Evolutionary conservation across 1,140 invertebrate species (phyloP), one percentile per base, ranked within the genome.

Genomic region (Nasonia giraulti): DNA sequence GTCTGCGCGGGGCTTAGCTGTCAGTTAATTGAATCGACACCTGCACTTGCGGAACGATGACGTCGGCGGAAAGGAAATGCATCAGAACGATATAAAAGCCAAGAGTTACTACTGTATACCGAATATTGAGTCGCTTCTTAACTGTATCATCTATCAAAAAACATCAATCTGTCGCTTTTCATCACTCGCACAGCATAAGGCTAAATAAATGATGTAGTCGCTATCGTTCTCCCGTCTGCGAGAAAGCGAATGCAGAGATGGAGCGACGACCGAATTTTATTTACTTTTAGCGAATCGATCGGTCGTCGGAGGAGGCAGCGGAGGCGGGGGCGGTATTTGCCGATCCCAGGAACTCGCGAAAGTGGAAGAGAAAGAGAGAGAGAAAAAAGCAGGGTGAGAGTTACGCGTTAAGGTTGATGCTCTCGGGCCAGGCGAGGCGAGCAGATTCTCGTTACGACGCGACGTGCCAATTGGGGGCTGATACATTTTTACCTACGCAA

Each of bases 231-330:
- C 40, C 8, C 62, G 80, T 84, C 84, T 85, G 31, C 85, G 86
- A 82, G 40, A 31, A 33, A 23, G 23, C 17, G 11, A 23, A 44
- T 23, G 17, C 10, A 23, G 69, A 75, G 55, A 85, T 75, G 68
- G 80, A 74, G 83, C 85, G 83, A 85, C 87, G 87, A 86, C 87
- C 84, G 87, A 90, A 90, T 91, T 91, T 91, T 91, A 91, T 91
- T 91, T 91, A 91, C 89, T 90, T 90, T 89, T 88, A 88, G 87
- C 86, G 90, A 89, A 92, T 92, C 91, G 91, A 91, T 91, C 89
- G 90, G 87, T 85, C 84, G 79, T 40, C 0, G 31, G 2, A 75
- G 47, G n/a, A 55, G 71, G 55, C 7, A 47, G 3, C 2, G 23
- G 31, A 75, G 50, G 33, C 33, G 69, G 66, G 69, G 44, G 40